Evolutionary conservation across 1,140 invertebrate species (phyloP).

Genomic region (Liolophura sinensis): DNA sequence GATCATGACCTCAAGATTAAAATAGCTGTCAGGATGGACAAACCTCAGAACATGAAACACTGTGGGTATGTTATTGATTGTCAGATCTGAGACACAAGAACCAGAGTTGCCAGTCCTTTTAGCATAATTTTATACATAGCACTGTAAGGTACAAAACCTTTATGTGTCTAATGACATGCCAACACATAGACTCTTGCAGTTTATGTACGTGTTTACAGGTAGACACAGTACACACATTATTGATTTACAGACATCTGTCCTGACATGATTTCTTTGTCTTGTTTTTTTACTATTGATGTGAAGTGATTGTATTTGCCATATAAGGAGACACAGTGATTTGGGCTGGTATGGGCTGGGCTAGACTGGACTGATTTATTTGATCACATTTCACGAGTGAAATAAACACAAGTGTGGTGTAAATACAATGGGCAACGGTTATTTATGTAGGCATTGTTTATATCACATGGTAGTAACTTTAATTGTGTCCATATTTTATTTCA

Average conservation of each 20-base stretch:
- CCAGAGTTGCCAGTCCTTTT: background rate
- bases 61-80: constrained; percentile 71
- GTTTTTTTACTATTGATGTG: background rate
- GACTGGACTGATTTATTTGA: no score
- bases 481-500: no score
- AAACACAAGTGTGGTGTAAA: no score
- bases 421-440: no score
- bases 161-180: no score
- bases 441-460: no score
- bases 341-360: background rate
- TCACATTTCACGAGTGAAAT: no score
- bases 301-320: background rate
- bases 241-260: background rate
- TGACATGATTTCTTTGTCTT: background rate
- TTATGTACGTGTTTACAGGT: no score
- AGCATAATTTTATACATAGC: background rate
- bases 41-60: constrained; percentile 99
- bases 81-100: background rate
- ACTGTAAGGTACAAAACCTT: no score
- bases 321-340: background rate
- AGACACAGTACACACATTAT: no score
- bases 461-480: no score
- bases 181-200: no score
- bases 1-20: constrained; percentile 93
- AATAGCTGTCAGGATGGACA: constrained; percentile 97